Percentiles rank a stretch among this genome's conserved stretches.
Conservation (phyloP, 2,888 invertebrate species). For the Flexamia atlantica region DNA sequence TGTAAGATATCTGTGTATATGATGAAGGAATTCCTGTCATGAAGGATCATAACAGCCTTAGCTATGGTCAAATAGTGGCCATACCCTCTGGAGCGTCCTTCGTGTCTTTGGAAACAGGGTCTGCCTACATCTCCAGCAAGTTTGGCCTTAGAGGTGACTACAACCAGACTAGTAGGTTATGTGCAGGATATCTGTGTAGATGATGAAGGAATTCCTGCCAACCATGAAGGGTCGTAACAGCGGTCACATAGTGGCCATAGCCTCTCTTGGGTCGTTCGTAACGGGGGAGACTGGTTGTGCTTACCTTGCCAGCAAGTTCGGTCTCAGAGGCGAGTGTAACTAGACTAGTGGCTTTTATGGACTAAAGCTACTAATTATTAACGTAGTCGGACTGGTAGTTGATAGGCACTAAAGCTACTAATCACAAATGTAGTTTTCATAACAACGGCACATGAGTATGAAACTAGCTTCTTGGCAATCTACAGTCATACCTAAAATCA, state of each 20-base stretch:
- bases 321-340: conserved; percentile 71
- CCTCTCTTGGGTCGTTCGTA: conserved; percentile 84
- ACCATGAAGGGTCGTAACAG: neutral
- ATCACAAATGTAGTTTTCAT: too few species aligned
- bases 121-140: too few species aligned
- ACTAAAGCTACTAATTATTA: too few species aligned
- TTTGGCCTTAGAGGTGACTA: too few species aligned
- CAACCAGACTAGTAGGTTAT: too few species aligned
- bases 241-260: conserved; percentile 11
- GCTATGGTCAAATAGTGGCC: conserved; percentile 97
- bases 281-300: conserved; percentile 73
- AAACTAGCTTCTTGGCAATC: too few species aligned
- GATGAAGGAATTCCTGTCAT: conserved; percentile 94
- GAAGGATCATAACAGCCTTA: conserved; percentile 87
- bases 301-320: conserved; percentile 75
- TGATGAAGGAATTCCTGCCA: conserved; percentile 2
- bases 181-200: neutral
- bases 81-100: conserved; percentile 83
- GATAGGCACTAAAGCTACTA: too few species aligned
- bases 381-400: too few species aligned
- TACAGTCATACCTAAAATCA: too few species aligned
- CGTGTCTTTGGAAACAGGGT: neutral
- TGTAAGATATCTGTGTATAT: conserved; percentile 82
- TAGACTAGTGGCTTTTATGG: too few species aligned
- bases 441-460: too few species aligned